Base-by-base conservation (phyloP, 1,140 invertebrate species). In the Platyscapa corneri region DNA sequence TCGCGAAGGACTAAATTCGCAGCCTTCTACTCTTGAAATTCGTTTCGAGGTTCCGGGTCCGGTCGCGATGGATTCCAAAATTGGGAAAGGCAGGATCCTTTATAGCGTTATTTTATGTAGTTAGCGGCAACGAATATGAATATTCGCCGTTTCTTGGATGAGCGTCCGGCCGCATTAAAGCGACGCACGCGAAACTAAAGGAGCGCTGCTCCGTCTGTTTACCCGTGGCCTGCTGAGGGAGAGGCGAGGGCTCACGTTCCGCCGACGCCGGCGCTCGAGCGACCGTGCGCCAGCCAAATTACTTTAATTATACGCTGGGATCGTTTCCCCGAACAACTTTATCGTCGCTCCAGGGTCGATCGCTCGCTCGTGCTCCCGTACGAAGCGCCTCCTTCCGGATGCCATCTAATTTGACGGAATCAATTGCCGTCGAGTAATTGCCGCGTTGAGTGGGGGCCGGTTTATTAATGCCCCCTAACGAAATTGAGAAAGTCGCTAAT, bases 61-160 rank as follows among this genome's bases (percentile, higher is more conserved):
- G n/a, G n/a, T n/a, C n/a, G n/a, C n/a, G n/a, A n/a, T n/a, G n/a
- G n/a, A n/a, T n/a, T n/a, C n/a, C n/a, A n/a, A n/a, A n/a, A n/a
- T n/a, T n/a, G n/a, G n/a, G n/a, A 56, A 16, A 56, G 53, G 53
- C 7, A 20, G 53, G 18, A 3, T 67, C 12, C 32, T n/a, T n/a
- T n/a, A n/a, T n/a, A 91, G 91, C 89, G 90, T 91, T 91, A 91
- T 91, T 92, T 91, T 92, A 92, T 92, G 90, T 91, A 91, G 88
- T 90, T 90, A 88, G 88, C 85, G 67, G 86, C 90, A 88, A 91
- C 91, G 90, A 90, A 91, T 92, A 92, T 92, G 90, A 90, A 92
- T 92, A 83, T 53, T 78, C 37, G 65, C 74, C 72, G 82, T 86
- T 85, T 87, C 64, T 82, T 49, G 49, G 32, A 81, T 75, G 49